phyloP scores from a whole-genome alignment of 2,113 vertebrate genomes.

The Lates calcarifer region DNA sequence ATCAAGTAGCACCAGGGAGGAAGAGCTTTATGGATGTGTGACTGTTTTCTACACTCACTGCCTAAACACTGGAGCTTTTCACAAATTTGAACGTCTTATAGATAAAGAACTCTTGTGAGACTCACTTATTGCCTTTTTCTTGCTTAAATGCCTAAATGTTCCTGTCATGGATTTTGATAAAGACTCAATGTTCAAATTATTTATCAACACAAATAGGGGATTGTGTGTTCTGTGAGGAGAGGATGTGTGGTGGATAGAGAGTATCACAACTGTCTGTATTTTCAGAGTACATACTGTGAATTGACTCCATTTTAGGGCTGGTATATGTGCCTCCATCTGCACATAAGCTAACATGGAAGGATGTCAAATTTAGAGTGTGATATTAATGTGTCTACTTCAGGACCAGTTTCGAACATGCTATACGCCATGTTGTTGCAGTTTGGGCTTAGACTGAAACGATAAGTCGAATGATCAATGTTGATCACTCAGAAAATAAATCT shows the following conservation, averaged over 20 bases:
- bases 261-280: conserved; percentile 16
- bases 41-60: conserved; percentile 49
- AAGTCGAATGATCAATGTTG: not conserved
- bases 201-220: conserved; percentile 41
- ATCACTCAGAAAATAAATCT: not conserved
- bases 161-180: conserved; percentile 30
- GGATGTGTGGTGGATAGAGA: conserved; percentile 18
- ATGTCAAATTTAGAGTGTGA: not conserved
- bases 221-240: conserved; percentile 27
- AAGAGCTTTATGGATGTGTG: conserved; percentile 44
- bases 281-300: conserved; percentile 1
- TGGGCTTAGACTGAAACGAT: not conserved
- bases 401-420: not conserved
- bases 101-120: conserved; percentile 46
- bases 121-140: conserved; percentile 7
- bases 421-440: not conserved
- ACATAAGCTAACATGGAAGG: not conserved
- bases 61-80: conserved; percentile 57
- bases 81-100: conserved; percentile 37
- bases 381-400: not conserved
- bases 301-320: not conserved
- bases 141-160: conserved; percentile 31
- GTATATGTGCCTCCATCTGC: not conserved
- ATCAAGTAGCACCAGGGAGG: conserved; percentile 56
- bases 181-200: conserved; percentile 37